Evolutionary conservation across 2,888 invertebrate species (phyloP).

Genomic region (Mesodorylaimus sp.): DNA sequence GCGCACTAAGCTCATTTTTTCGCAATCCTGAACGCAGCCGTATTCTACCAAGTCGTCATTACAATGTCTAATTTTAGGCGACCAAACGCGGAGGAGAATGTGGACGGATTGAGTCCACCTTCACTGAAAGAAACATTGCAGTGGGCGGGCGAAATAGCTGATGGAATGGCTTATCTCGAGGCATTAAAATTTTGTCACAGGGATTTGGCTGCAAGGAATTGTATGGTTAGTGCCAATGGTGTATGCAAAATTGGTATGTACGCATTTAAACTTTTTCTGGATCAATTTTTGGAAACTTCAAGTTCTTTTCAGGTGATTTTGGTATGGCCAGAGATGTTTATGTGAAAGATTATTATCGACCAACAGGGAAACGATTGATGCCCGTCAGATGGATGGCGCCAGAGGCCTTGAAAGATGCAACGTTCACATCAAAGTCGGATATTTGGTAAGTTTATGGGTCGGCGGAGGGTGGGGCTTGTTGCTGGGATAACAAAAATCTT

Average conservation of each 20-base stretch:
- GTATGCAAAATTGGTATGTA: slow-evolving; percentile 49
- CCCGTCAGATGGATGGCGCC: slow-evolving; percentile 94
- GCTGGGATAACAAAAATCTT: not conserved
- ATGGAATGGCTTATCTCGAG: slow-evolving; percentile 92
- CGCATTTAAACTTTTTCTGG: not conserved
- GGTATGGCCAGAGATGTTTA: slow-evolving; percentile 56
- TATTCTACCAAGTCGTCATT: no score
- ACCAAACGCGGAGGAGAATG: slow-evolving; percentile 19
- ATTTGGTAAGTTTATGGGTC: slow-evolving; percentile 24
- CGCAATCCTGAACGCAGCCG: no score
- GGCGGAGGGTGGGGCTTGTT: not conserved
- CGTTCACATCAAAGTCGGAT: slow-evolving; percentile 54
- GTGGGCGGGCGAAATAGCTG: slow-evolving; percentile 59
- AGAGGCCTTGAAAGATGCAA: slow-evolving; percentile 77
- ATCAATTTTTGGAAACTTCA: not conserved
- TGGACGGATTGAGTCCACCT: slow-evolving; percentile 28
- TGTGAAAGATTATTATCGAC: slow-evolving; percentile 79
- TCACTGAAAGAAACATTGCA: slow-evolving; percentile 33
- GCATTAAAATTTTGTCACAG: slow-evolving; percentile 82
- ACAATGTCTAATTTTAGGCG: slow-evolving; percentile 10
- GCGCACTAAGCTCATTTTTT: no score
- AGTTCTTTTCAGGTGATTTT: slow-evolving; percentile 22
- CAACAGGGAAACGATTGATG: slow-evolving; percentile 49
- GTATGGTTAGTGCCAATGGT: slow-evolving; percentile 62
- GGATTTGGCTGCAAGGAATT: slow-evolving; percentile 69